Conservation (phyloP, 2,797 vertebrate genomes). For the Hippopotamyrus pictus region DNA sequence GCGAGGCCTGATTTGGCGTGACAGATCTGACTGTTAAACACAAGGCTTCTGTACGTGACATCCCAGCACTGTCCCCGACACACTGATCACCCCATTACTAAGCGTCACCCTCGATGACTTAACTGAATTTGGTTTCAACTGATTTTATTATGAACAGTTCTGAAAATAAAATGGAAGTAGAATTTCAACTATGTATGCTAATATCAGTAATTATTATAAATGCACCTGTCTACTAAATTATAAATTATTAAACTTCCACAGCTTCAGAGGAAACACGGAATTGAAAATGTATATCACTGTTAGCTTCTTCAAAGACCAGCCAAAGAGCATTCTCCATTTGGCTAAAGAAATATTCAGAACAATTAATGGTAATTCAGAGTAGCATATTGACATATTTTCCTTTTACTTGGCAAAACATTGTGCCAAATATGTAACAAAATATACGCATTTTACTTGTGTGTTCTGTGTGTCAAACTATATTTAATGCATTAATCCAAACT, state of each 20-base stretch:
- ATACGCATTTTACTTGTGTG: not conserved
- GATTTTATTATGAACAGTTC: conserved; percentile 28
- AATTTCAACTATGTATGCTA: not conserved
- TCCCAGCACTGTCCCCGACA: conserved; percentile 14
- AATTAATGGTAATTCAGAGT: not conserved
- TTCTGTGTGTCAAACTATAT: not conserved
- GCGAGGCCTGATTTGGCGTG: not conserved
- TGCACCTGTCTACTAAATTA: not conserved
- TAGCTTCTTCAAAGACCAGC: not conserved
- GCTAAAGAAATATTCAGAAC: not conserved
- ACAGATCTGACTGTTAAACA: conserved; percentile 21
- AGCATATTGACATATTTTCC: not conserved
- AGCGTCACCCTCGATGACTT: conserved; percentile 20
- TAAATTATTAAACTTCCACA: not conserved
- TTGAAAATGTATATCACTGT: not conserved
- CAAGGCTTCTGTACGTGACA: conserved; percentile 6
- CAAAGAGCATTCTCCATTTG: not conserved
- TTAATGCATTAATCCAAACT: not conserved
- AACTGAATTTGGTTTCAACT: conserved; percentile 34
- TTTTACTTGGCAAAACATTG: not conserved
- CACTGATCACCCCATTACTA: conserved; percentile 19
- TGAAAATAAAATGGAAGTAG: conserved; percentile 12
- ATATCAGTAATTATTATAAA: not conserved
- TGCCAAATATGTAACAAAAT: not conserved
- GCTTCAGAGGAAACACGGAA: not conserved